These are phyloP conservation scores for Prionailurus bengalensis DNA, from an alignment of 2,113 vertebrate species.

Conservation along the genomic window DNA sequence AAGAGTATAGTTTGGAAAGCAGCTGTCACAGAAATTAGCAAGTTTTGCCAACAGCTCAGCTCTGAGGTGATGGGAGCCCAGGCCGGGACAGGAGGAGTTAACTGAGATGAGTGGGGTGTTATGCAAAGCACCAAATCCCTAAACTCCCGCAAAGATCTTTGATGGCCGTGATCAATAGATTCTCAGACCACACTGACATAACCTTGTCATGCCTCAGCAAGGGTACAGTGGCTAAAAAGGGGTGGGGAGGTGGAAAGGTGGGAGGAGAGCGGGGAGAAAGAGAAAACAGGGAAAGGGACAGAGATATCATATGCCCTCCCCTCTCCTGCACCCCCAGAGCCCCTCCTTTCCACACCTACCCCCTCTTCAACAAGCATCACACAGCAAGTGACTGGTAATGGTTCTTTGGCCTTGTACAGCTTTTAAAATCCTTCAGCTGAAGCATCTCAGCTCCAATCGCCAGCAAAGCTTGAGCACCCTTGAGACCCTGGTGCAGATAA, in stretches of 20 bases:
- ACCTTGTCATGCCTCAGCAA: conserved; percentile 91
- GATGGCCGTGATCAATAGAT: conserved; percentile 90
- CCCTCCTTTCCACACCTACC: conserved; percentile 62
- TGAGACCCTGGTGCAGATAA: conserved; percentile 82
- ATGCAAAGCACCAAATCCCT: conserved; percentile 86
- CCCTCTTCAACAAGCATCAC: conserved; percentile 75
- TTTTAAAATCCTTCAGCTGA: conserved; percentile 87
- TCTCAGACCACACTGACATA: conserved; percentile 88
- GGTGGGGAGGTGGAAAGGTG: conserved; percentile 55
- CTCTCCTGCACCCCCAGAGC: background rate
- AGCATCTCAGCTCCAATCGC: conserved; percentile 78
- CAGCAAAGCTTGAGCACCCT: conserved; percentile 82
- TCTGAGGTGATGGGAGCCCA: conserved; percentile 51
- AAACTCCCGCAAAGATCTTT: conserved; percentile 86
- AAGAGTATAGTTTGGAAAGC: background rate
- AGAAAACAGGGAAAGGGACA: conserved; percentile 39
- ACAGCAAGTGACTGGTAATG: conserved; percentile 81
- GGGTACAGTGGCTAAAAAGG: conserved; percentile 87
- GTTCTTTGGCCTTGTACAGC: conserved; percentile 80
- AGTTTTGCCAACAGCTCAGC: conserved; percentile 56
- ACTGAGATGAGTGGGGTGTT: conserved; percentile 77
- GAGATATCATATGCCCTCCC: conserved; percentile 68
- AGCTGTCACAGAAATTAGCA: conserved; percentile 64
- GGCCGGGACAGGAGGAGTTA: conserved; percentile 85
- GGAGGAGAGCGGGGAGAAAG: background rate